Percentiles rank a stretch among this genome's conserved stretches.
Conservation (phyloP, 1,140 invertebrate species). For the Drosophila auraria region DNA sequence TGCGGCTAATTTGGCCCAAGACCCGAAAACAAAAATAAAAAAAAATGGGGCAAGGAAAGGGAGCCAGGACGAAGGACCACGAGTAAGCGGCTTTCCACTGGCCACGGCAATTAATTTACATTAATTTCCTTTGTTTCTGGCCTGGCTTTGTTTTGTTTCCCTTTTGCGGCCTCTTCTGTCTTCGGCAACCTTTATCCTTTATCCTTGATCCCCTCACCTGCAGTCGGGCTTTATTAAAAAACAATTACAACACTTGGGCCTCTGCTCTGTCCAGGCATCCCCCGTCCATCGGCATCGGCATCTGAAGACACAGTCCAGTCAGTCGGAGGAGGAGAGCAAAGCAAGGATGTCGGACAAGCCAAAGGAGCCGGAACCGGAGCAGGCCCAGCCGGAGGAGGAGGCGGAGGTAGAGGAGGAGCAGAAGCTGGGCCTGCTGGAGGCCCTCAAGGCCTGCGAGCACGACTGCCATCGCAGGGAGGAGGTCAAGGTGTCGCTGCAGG, state of each 20-base stretch:
- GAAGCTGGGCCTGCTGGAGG: neutral
- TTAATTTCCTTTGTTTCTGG: slow-evolving; percentile 54
- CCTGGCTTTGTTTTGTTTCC: slow-evolving; percentile 16
- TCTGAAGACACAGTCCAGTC: neutral
- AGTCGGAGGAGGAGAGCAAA: neutral
- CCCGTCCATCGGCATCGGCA: neutral
- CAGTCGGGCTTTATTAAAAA: slow-evolving; percentile 63
- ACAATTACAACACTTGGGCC: slow-evolving; percentile 63
- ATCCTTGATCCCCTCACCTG: neutral
- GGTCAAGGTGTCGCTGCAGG: slow-evolving; percentile 1
- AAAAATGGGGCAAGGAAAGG: neutral
- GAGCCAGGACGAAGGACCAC: neutral
- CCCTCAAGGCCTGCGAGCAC: neutral
- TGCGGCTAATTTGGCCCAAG: slow-evolving; percentile 20
- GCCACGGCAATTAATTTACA: slow-evolving; percentile 71
- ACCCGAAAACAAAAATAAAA: neutral
- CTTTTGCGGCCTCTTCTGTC: slow-evolving; percentile 4
- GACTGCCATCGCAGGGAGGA: neutral
- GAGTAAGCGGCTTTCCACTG: slow-evolving; percentile 48
- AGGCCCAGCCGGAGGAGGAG: neutral
- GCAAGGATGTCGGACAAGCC: slow-evolving; percentile 44
- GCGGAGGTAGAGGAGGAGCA: neutral
- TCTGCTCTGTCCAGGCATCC: slow-evolving; percentile 22
- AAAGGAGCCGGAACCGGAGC: slow-evolving; percentile 3
- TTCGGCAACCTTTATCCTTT: neutral